Evolutionary conservation across 2,888 invertebrate genomes (phyloP).

Genomic region (Diaprepes abbreviatus): DNA sequence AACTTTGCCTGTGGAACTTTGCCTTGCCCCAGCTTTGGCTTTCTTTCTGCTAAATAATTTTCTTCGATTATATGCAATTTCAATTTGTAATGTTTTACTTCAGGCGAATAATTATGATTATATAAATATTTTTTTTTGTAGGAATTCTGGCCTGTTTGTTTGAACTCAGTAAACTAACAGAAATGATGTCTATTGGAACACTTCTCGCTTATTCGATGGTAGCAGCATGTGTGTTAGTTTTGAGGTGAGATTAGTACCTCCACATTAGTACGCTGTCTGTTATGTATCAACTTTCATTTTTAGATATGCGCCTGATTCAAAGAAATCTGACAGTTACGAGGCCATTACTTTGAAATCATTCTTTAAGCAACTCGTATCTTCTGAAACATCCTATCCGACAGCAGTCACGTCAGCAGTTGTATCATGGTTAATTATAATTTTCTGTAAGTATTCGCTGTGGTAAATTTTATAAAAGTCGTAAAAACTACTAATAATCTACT

Average conservation of each 20-base stretch:
- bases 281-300: too few relatives aligned
- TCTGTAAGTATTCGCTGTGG: constrained; percentile 70
- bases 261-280: too few relatives aligned
- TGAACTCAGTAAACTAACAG: constrained; percentile 85
- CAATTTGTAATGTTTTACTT: too few relatives aligned
- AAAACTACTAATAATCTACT: too few relatives aligned
- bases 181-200: constrained; percentile 93
- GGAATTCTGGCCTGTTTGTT: constrained; percentile 87
- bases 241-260: too few relatives aligned
- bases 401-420: constrained; percentile 68
- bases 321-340: constrained; percentile 58
- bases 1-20: too few relatives aligned
- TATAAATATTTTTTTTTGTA: too few relatives aligned
- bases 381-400: constrained; percentile 66
- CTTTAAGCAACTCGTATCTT: constrained; percentile 68
- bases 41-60: too few relatives aligned
- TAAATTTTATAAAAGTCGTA: too few relatives aligned
- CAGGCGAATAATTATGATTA: too few relatives aligned
- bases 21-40: too few relatives aligned
- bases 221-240: constrained; percentile 85
- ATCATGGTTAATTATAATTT: constrained; percentile 68
- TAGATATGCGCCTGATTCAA: constrained; percentile 67
- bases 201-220: constrained; percentile 91
- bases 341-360: constrained; percentile 58
- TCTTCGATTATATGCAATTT: too few relatives aligned